These are phyloP conservation scores for Anastatus disparis DNA, from an alignment of 1,140 invertebrate genomes.

Conservation along the genomic window DNA sequence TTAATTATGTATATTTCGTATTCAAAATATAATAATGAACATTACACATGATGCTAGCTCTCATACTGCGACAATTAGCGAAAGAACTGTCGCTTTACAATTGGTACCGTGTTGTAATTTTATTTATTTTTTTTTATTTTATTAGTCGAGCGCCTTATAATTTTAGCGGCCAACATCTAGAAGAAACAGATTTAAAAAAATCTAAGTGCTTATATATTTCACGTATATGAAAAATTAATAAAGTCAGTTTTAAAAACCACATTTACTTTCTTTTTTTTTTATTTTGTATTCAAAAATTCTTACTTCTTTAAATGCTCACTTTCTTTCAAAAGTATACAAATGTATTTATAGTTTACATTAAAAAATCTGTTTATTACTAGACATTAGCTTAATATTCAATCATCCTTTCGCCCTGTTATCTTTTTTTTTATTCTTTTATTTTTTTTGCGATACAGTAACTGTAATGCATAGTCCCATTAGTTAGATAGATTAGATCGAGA, in stretches of 20 bases:
- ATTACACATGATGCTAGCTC: slow-evolving; percentile 63
- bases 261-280: slow-evolving; percentile 3
- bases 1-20: slow-evolving; percentile 57
- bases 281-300: slow-evolving; percentile 2
- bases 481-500: slow-evolving; percentile 54
- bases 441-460: slow-evolving; percentile 45
- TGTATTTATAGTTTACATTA: no score
- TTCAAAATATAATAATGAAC: slow-evolving; percentile 67
- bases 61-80: slow-evolving; percentile 54
- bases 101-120: slow-evolving; percentile 27
- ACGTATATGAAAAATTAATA: no score
- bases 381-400: slow-evolving; percentile 46
- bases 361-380: slow-evolving; percentile 52
- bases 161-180: slow-evolving; percentile 13
- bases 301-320: neutral
- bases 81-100: slow-evolving; percentile 38
- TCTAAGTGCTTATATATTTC: no score
- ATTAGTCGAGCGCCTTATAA: slow-evolving; percentile 6
- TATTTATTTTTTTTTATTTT: no score
- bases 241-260: neutral
- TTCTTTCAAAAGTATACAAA: slow-evolving; percentile 45
- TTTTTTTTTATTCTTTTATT: no score
- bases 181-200: slow-evolving; percentile 32
- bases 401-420: slow-evolving; percentile 11
- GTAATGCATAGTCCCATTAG: slow-evolving; percentile 53